Base-by-base conservation (phyloP, 2,888 invertebrate species). In the Disparrhopalites patrizii region DNA sequence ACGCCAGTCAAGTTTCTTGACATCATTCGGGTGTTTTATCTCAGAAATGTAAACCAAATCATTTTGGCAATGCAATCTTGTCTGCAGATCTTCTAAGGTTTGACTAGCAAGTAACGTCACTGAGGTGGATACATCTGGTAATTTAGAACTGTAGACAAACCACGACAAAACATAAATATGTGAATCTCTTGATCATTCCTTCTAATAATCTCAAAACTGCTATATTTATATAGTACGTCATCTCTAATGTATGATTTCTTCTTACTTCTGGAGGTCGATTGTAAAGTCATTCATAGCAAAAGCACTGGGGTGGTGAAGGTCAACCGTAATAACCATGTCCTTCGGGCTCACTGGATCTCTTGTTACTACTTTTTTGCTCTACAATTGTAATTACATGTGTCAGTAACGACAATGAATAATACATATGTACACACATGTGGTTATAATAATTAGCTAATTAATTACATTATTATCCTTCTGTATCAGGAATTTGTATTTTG, bases 1-100 rank as follows among this genome's bases (percentile, higher is more conserved):
- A 15, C 15, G 7, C 23, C 33, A 51, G 18, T 61, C 27, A 20
- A 61, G 51, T 13, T 31, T 31, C 27, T n/a, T 20, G n/a, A 52
- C 31, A n/a, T 61, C 51, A 10, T 36, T 13, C 10, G 61, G 51
- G 38, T 51, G 61, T 15, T 51, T 5, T 2, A 58, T 65, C 28
- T 57, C 58, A n/a, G 8, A 20, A 20, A 57, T 57, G 31, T 50
- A 47, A 5, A 58, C 23, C 8, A 65, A 57, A 58, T 65, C 65
- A 38, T 65, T 65, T 65, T 65, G 58, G 25, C 65, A 65, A 36
- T 52, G 38, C 4, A 58, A 40, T n/a, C 23, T 65, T 5, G 50
- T 15, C 13, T 30, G 50, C 3, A 65, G 38, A 28, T 58, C 51
- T 36, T 25, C 50, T 8, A 65, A n/a, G 27, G 65, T 58, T 25